phyloP scores from a whole-genome alignment of 2,113 vertebrate genomes.

The Archocentrus centrarchus region DNA sequence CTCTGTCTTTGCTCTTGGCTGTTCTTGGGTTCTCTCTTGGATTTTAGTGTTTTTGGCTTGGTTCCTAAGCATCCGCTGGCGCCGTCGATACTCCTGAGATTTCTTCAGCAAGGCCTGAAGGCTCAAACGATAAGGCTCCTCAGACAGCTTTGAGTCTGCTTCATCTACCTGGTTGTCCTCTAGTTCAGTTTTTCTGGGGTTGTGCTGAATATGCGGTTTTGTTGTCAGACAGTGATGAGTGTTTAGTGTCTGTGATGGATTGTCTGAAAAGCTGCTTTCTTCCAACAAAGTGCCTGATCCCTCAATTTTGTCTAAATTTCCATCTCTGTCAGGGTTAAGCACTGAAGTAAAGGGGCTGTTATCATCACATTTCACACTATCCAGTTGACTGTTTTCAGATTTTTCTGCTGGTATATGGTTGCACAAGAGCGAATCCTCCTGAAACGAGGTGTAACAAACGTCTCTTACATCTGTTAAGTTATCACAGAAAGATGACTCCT shows the following conservation, averaged over 20 bases:
- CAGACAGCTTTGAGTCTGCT: conserved; percentile 11
- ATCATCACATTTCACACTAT: conserved; percentile 5
- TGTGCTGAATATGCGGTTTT: conserved; percentile 18
- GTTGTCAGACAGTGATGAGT: neutral
- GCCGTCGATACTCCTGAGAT: conserved; percentile 79
- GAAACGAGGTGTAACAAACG: neutral
- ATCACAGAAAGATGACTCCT: conserved; percentile 15
- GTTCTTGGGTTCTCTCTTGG: conserved; percentile 60
- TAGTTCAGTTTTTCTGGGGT: conserved; percentile 17
- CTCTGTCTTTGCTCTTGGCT: conserved; percentile 41
- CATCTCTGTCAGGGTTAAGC: conserved; percentile 10
- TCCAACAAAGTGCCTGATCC: neutral
- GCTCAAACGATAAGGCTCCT: conserved; percentile 67
- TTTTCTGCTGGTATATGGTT: conserved; percentile 1
- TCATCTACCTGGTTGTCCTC: neutral
- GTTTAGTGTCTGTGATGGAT: neutral
- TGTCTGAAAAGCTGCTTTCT: conserved; percentile 24
- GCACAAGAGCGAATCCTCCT: conserved; percentile 25
- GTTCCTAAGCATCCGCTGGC: conserved; percentile 75
- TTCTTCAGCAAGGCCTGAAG: conserved; percentile 81
- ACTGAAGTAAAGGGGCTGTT: neutral
- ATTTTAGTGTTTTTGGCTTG: conserved; percentile 65
- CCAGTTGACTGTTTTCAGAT: neutral
- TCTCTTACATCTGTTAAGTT: conserved; percentile 21
- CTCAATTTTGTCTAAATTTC: conserved; percentile 10